A percentile compares a stretch with the other conserved stretches of the same genome.
These are phyloP conservation scores for Apeira syringaria DNA, from an alignment of 2,888 invertebrate genomes.

Conservation along the genomic window DNA sequence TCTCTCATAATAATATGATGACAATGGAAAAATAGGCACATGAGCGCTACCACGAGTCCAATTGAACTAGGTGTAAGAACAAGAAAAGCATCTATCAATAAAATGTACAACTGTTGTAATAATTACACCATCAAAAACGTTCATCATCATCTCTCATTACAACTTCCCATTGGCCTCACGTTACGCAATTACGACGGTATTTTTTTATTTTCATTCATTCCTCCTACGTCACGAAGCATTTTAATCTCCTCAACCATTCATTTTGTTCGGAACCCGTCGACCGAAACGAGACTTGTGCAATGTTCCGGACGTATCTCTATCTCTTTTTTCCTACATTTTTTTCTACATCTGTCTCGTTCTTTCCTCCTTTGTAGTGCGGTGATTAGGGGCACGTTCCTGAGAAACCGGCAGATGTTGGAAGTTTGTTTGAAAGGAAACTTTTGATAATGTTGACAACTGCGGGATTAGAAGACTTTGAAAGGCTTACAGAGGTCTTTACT, in stretches of 20 bases:
- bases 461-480: slow-evolving; percentile 45
- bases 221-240: slow-evolving; percentile 69
- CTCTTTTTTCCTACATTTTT: slow-evolving; percentile 36
- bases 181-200: slow-evolving; percentile 62
- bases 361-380: slow-evolving; percentile 63
- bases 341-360: slow-evolving; percentile 43
- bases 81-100: too few relatives aligned
- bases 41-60: too few relatives aligned
- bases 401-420: slow-evolving; percentile 78
- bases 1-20: too few relatives aligned
- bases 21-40: too few relatives aligned
- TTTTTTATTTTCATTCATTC: slow-evolving; percentile 74
- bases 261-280: slow-evolving; percentile 78
- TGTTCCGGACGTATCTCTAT: slow-evolving; percentile 62
- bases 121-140: slow-evolving; percentile 22
- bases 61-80: too few relatives aligned
- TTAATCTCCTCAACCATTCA: slow-evolving; percentile 76
- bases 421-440: slow-evolving; percentile 66
- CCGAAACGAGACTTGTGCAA: slow-evolving; percentile 75
- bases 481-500: slow-evolving; percentile 43
- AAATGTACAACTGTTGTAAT: slow-evolving; percentile 13
- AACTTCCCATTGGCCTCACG: slow-evolving; percentile 54
- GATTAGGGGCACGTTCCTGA: slow-evolving; percentile 81
- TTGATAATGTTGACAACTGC: slow-evolving; percentile 53
- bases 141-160: slow-evolving; percentile 32